phyloP scores from a whole-genome alignment of 2,113 vertebrate genomes.

The Hippocampus barbouri region DNA sequence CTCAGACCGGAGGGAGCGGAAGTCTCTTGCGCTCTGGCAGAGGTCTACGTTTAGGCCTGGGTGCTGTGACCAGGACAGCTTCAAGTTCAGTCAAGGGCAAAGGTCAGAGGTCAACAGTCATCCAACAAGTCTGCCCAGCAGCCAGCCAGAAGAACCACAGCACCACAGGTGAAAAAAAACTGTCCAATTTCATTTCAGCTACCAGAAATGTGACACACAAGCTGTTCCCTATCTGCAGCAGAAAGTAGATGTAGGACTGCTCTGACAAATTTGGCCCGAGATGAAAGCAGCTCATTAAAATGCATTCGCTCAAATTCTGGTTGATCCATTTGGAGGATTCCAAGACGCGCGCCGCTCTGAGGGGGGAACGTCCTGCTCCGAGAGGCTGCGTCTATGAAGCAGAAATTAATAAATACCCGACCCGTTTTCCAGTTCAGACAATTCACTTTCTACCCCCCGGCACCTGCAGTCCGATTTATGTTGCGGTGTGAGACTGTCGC shows the following conservation, averaged over 20 bases:
- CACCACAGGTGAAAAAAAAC: conserved; percentile 71
- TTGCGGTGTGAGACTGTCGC: conserved; percentile 10
- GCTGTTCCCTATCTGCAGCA: conserved; percentile 21
- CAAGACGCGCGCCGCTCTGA: conserved; percentile 18
- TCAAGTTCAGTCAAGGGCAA: conserved; percentile 75
- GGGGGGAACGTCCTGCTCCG: conserved; percentile 31
- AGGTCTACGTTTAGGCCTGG: conserved; percentile 87
- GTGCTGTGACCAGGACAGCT: conserved; percentile 82
- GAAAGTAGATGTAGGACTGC: conserved; percentile 29
- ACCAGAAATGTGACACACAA: conserved; percentile 21
- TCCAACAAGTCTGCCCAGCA: conserved; percentile 74
- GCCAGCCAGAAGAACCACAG: conserved; percentile 70
- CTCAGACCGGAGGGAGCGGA: conserved; percentile 58
- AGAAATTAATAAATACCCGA: conserved; percentile 38
- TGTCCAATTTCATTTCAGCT: conserved; percentile 32
- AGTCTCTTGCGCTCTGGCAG: conserved; percentile 83
- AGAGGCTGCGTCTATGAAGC: conserved; percentile 38
- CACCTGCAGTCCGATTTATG: conserved; percentile 28
- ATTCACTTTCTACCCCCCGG: conserved; percentile 24
- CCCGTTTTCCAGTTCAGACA: conserved; percentile 25
- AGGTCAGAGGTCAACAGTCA: conserved; percentile 79
- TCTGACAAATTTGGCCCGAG: conserved; percentile 36
- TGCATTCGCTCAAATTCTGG: conserved; percentile 44
- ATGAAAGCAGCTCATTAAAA: conserved; percentile 59
- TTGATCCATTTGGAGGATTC: conserved; percentile 47